Conservation (phyloP, 2,888 invertebrate genomes). For the Cistogaster globosa region DNA sequence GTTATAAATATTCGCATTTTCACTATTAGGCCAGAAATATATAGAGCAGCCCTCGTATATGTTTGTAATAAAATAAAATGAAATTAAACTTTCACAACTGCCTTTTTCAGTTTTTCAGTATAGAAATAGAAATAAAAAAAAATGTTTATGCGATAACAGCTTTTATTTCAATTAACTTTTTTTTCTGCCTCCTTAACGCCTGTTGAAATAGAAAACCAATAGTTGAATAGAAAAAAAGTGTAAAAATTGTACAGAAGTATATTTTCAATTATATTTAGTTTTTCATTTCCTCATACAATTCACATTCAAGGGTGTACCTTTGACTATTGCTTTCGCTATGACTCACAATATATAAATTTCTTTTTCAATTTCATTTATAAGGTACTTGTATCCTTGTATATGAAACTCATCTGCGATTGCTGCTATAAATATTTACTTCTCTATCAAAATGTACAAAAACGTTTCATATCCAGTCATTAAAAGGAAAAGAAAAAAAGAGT, state of each 20-base stretch:
- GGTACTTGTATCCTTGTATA: constrained; percentile 8
- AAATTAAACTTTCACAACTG: too few relatives aligned
- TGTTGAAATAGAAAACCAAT: background rate
- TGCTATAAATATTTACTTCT: constrained; percentile 20
- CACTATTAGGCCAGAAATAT: too few relatives aligned
- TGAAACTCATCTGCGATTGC: background rate
- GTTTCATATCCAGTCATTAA: constrained; percentile 30
- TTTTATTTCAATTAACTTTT: background rate
- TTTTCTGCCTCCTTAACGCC: background rate
- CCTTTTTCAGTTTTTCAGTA: background rate
- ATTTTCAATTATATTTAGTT: constrained; percentile 32
- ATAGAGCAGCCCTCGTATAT: too few relatives aligned
- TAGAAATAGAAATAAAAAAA: background rate
- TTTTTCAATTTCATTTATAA: constrained; percentile 15
- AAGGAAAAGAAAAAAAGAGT: background rate
- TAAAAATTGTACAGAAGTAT: background rate
- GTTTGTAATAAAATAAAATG: too few relatives aligned
- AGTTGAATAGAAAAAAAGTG: background rate
- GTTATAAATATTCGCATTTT: too few relatives aligned
- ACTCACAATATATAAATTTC: background rate
- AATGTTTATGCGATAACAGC: too few relatives aligned
- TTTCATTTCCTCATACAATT: constrained; percentile 34
- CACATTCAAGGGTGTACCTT: constrained; percentile 3
- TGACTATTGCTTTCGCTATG: background rate
- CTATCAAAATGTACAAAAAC: background rate